Conservation (phyloP, 30 jellyfish, hydroid and myxozoan species). For the Aurelia aurita complex sp. Pacific region DNA sequence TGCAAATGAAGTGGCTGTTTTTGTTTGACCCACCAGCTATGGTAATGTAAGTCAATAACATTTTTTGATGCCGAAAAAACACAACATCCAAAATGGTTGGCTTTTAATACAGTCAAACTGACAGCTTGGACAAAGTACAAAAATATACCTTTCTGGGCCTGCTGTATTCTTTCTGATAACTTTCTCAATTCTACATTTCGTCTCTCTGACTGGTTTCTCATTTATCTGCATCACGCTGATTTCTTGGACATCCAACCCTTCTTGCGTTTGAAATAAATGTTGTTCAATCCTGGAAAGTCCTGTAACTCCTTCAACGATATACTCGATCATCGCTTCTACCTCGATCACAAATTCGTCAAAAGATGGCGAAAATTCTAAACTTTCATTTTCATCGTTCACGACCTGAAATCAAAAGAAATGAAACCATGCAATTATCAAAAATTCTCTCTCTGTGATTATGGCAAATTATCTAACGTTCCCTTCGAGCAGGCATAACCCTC, state of each 20-base stretch:
- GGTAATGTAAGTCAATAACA: too few relatives aligned
- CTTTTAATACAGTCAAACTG: too few relatives aligned
- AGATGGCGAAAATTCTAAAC: slow-evolving; percentile 60
- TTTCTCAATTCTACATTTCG: slow-evolving; percentile 24
- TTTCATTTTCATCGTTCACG: slow-evolving; percentile 19
- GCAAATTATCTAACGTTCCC: too few relatives aligned
- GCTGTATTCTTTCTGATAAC: slow-evolving; percentile 47
- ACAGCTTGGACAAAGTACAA: too few relatives aligned
- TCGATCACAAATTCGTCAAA: slow-evolving; percentile 45
- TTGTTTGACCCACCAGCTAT: too few relatives aligned
- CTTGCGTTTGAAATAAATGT: slow-evolving; percentile 52
- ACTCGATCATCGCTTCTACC: slow-evolving; percentile 36
- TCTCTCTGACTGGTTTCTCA: slow-evolving; percentile 51
- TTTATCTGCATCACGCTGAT: slow-evolving; percentile 51
- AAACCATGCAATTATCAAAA: too few relatives aligned
- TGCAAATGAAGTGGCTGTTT: too few relatives aligned
- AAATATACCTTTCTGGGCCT: slow-evolving; percentile 60
- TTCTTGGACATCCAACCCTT: slow-evolving; percentile 41
- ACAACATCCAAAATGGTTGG: too few relatives aligned
- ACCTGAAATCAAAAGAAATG: slow-evolving; percentile 2
- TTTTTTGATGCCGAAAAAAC: too few relatives aligned
- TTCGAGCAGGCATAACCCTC: neutral
- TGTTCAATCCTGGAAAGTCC: slow-evolving; percentile 50
- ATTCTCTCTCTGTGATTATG: too few relatives aligned
- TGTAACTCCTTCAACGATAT: slow-evolving; percentile 33